Percentiles rank a stretch among this genome's conserved stretches.
Conservation (phyloP, 2,888 invertebrate genomes). For the Troilus luridus region DNA sequence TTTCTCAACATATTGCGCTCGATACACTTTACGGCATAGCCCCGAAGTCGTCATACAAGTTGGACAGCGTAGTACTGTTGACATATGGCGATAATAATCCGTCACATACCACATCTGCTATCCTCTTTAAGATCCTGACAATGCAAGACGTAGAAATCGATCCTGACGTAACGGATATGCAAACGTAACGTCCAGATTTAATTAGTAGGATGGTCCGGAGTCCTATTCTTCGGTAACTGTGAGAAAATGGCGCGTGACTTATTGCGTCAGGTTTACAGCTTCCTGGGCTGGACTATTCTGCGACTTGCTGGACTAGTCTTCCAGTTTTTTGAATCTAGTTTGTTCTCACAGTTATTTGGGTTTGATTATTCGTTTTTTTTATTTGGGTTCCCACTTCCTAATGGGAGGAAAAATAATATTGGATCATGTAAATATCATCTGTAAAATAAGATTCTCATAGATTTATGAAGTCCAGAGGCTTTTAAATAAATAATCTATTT, state of each 20-base stretch:
- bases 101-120: not conserved
- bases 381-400: not conserved
- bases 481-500: no score
- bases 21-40: not conserved
- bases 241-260: conserved; percentile 32
- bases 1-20: not conserved
- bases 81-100: not conserved
- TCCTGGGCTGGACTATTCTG: not conserved
- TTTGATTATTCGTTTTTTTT: not conserved
- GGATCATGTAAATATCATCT: not conserved
- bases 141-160: not conserved
- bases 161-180: not conserved
- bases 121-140: not conserved
- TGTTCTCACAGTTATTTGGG: not conserved
- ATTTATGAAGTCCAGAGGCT: no score
- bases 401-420: not conserved
- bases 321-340: not conserved
- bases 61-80: not conserved
- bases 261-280: not conserved
- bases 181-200: conserved; percentile 2
- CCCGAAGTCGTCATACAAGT: not conserved
- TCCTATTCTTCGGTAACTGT: conserved; percentile 21
- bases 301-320: not conserved
- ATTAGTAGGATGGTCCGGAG: conserved; percentile 9
- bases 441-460: not conserved